Evolutionary conservation across 2,113 vertebrate genomes (phyloP).

Genomic region (Stomatorhinus ivindoensis): DNA sequence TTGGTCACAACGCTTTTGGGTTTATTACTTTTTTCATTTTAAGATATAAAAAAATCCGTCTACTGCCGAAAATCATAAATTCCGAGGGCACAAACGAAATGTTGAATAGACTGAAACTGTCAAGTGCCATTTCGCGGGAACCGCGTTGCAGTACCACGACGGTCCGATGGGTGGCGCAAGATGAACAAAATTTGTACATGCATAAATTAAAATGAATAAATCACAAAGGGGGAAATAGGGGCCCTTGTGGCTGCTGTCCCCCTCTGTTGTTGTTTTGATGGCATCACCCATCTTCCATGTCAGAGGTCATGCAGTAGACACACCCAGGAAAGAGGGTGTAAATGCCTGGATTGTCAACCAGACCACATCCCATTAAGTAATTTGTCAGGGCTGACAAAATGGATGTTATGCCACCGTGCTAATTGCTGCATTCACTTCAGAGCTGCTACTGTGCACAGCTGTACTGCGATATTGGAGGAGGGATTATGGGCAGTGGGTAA

Average conservation of each 20-base stretch:
- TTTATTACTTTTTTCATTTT: constrained; percentile 20
- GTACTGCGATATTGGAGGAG: neutral
- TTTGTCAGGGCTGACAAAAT: constrained; percentile 42
- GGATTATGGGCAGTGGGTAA: neutral
- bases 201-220: neutral
- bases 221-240: constrained; percentile 15
- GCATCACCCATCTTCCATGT: constrained; percentile 20
- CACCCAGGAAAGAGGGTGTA: constrained; percentile 36
- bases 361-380: constrained; percentile 41
- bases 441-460: neutral
- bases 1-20: neutral
- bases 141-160: constrained; percentile 28
- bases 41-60: neutral
- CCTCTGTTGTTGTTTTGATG: constrained; percentile 16
- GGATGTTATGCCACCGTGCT: constrained; percentile 27
- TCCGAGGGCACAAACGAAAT: neutral
- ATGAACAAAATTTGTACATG: constrained; percentile 30
- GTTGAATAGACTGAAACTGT: neutral
- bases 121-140: neutral
- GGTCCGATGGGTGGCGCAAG: constrained; percentile 43
- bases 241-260: neutral
- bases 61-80: neutral
- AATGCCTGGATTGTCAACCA: constrained; percentile 29
- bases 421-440: constrained; percentile 28
- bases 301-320: constrained; percentile 6